These are phyloP conservation scores for Telenomus remus DNA, from an alignment of 1,140 invertebrate species.

Conservation along the genomic window DNA sequence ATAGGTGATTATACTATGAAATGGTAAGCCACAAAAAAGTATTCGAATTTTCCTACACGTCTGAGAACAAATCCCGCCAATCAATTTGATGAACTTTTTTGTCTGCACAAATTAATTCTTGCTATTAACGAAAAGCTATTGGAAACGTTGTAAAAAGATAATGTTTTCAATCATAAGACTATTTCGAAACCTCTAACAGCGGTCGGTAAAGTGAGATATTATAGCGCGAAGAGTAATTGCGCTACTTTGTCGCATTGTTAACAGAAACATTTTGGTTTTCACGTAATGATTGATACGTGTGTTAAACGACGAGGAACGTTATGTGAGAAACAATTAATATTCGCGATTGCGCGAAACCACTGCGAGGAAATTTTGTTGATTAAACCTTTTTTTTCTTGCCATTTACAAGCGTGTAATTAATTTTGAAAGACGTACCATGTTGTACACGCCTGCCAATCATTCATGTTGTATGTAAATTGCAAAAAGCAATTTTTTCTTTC, in stretches of 20 bases:
- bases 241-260: conserved; percentile 20
- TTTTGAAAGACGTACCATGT: too few species aligned
- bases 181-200: conserved; percentile 10
- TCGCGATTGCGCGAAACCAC: too few species aligned
- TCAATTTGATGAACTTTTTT: neutral
- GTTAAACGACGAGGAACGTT: conserved; percentile 11
- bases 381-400: too few species aligned
- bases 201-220: conserved; percentile 16
- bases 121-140: neutral
- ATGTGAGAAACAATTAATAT: conserved; percentile 12
- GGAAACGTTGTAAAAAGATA: neutral
- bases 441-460: too few species aligned
- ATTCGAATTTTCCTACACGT: too few species aligned
- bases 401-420: too few species aligned
- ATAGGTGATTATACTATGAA: too few species aligned
- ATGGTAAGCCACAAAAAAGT: neutral
- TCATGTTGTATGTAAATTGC: too few species aligned
- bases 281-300: conserved; percentile 20
- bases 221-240: conserved; percentile 9
- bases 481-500: too few species aligned
- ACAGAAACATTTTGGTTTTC: neutral
- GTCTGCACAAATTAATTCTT: neutral
- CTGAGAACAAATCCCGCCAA: too few species aligned
- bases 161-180: conserved; percentile 5
- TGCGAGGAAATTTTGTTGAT: too few species aligned